Evolutionary conservation across 2,113 vertebrate species (phyloP).

Genomic region (Chionomys nivalis): DNA sequence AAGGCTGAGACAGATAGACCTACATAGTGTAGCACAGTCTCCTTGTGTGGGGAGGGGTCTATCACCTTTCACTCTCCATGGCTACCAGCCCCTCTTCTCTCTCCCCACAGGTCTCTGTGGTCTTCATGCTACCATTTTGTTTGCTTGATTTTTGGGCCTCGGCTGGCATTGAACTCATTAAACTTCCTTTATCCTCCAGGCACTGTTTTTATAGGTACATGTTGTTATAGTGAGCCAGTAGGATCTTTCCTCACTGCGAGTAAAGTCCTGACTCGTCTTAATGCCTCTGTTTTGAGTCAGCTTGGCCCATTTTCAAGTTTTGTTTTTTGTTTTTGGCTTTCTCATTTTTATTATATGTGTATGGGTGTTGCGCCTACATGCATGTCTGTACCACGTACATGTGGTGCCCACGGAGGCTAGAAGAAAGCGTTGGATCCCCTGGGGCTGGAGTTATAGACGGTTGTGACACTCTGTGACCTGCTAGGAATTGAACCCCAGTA

Average conservation of each 20-base stretch:
- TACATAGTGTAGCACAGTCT: background rate
- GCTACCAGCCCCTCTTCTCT: background rate
- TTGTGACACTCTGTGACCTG: background rate
- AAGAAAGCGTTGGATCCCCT: background rate
- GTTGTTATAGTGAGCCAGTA: background rate
- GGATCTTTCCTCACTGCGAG: constrained; percentile 1
- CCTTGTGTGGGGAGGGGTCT: constrained; percentile 16
- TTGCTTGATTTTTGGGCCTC: background rate
- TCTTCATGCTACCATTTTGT: background rate
- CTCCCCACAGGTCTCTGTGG: background rate
- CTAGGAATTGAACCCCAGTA: background rate
- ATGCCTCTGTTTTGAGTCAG: background rate
- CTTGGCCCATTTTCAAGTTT: background rate
- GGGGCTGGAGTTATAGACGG: background rate
- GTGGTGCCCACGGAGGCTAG: background rate
- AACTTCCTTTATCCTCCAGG: too few species aligned
- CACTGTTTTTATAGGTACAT: background rate
- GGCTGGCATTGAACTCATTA: too few species aligned
- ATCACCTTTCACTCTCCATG: background rate
- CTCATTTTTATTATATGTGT: background rate
- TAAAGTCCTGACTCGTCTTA: background rate
- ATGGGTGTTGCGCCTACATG: background rate
- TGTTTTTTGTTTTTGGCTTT: background rate
- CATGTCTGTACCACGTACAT: background rate
- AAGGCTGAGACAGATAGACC: background rate